These are phyloP conservation scores for Silurus glanis DNA, from an alignment of 2,113 vertebrate genomes.

Conservation along the genomic window DNA sequence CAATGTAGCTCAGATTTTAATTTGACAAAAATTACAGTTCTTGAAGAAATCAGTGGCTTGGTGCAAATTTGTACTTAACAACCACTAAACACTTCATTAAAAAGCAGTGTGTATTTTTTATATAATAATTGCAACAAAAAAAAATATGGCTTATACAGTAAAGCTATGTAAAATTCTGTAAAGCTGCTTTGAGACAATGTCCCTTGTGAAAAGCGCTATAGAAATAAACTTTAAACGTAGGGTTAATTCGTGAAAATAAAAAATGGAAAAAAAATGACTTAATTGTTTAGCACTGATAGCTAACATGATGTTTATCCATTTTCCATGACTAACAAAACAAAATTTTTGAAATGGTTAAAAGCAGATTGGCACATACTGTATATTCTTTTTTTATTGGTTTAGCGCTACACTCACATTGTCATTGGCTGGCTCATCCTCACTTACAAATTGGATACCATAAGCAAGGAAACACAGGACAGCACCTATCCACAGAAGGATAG, in stretches of 20 bases:
- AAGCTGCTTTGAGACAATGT: no score
- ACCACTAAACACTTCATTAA: neutral
- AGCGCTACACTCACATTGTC: slow-evolving; percentile 79
- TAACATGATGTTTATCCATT: no score
- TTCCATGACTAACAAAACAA: no score
- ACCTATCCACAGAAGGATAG: slow-evolving; percentile 89
- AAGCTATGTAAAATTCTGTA: no score
- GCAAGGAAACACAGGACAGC: slow-evolving; percentile 91
- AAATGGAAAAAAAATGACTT: no score
- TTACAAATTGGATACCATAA: slow-evolving; percentile 84
- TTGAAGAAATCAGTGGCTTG: neutral
- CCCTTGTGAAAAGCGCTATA: no score
- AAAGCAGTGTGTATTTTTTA: neutral
- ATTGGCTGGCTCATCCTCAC: slow-evolving; percentile 82
- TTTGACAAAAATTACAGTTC: neutral
- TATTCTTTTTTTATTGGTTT: neutral
- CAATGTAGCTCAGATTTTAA: neutral
- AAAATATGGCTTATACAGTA: neutral
- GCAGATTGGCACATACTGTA: neutral
- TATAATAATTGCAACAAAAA: neutral
- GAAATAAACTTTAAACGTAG: no score
- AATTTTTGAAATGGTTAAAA: no score
- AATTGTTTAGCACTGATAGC: no score
- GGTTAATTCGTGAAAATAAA: neutral
- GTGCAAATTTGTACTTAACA: neutral